Evolutionary conservation across 2,113 vertebrate species (phyloP).

Genomic region (Corvus cornix): DNA sequence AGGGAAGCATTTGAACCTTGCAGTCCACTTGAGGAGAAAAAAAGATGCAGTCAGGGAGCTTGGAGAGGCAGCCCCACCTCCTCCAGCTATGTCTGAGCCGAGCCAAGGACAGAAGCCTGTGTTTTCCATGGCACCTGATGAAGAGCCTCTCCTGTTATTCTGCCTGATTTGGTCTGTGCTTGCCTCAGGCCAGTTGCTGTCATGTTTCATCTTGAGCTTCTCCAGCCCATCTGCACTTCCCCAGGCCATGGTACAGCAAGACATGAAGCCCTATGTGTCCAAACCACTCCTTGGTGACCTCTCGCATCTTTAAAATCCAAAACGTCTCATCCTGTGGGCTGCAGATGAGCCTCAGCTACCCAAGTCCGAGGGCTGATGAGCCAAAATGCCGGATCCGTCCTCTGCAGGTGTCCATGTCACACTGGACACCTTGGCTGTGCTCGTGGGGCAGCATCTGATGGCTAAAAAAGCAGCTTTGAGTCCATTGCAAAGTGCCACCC

Average conservation of each 20-base stretch:
- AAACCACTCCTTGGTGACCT: background rate
- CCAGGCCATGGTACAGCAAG: background rate
- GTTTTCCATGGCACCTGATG: slow-evolving; percentile 61
- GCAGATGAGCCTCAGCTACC: background rate
- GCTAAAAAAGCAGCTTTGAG: background rate
- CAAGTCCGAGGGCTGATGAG: background rate
- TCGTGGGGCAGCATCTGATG: background rate
- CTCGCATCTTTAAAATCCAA: background rate
- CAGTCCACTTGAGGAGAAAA: slow-evolving; percentile 17
- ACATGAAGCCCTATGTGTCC: background rate
- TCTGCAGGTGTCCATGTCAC: background rate
- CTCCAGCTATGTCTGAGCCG: slow-evolving; percentile 14
- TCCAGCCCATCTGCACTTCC: slow-evolving; percentile 39
- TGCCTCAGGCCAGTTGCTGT: slow-evolving; percentile 29
- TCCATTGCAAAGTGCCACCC: background rate
- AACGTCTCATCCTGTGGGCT: rapidly evolving
- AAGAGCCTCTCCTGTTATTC: slow-evolving; percentile 31
- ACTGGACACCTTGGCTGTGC: background rate
- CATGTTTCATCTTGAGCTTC: slow-evolving; percentile 1
- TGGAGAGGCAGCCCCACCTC: slow-evolving; percentile 19
- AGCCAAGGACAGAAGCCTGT: slow-evolving; percentile 50
- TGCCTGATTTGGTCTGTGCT: slow-evolving; percentile 17
- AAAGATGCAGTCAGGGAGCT: background rate
- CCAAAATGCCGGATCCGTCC: background rate
- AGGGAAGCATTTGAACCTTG: slow-evolving; percentile 3